Base-by-base conservation (phyloP, 2,888 invertebrate species). In the Euphydryas editha region DNA sequence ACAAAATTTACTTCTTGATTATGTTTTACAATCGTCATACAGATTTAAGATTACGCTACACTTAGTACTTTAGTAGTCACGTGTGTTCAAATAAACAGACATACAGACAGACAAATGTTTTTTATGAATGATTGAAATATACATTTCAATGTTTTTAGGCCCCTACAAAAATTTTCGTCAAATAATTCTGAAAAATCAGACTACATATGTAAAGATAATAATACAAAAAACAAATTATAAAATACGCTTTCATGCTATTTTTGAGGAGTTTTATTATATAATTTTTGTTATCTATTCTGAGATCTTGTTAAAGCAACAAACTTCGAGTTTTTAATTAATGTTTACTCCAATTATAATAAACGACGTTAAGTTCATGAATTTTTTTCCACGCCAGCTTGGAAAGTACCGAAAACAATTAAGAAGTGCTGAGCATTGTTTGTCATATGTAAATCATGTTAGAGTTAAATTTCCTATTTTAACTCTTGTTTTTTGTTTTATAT, bases 321-420 rank as follows among this genome's bases (percentile, higher is more conserved):
- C 24, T n/a, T 44, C 21, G 8, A 24, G 59, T 56, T 36, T 51
- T 58, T 69, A 71, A 71, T 71, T 71, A 71, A 65, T 69, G 67
- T 71, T 71, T 71, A 67, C 67, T 69, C 62, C 67, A 69, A 67
- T 71, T 69, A 72, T 69, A 63, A 69, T 59, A 68, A 68, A 65
- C 61, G 62, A 51, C 7, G 21, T 17, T 55, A 54, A 54, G 30
- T 49, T 37, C 21, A 49, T 24, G 59, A 62, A n/a, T 62, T 21
- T 49, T 65, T 65, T 60, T 59, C 20, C 49, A 42, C 37, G 49
- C 51, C 51, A 20, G 37, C 36, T 47, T 47, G 20, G 24, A 46
- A 44, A 59, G 42, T 57, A 58, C 58, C 59, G 39, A 59, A 68
- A 65, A 65, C 59, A 68, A 68, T 62, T 62, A 68, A 65, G 62